Conservation (phyloP, 37 sponge, comb jelly and placozoan genomes). For the Halichondria panicea region DNA sequence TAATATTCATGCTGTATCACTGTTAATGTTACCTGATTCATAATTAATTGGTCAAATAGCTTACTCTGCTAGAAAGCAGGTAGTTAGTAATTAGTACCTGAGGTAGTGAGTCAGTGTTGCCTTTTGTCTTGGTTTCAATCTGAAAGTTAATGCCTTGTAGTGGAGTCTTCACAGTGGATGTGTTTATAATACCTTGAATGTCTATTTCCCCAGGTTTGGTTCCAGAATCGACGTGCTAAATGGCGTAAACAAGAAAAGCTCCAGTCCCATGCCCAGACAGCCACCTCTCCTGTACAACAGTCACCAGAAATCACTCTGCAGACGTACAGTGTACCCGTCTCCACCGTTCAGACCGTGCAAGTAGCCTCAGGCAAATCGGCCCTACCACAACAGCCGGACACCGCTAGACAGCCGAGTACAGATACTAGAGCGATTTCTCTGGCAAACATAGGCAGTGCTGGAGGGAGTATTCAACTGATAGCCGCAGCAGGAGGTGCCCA, state of each 20-base stretch:
- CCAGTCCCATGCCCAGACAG: constrained; percentile 54
- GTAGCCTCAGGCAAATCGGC: neutral
- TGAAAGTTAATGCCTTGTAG: too few relatives aligned
- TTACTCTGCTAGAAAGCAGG: too few relatives aligned
- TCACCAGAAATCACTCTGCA: constrained; percentile 29
- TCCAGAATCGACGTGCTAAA: constrained; percentile 90
- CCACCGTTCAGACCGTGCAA: neutral
- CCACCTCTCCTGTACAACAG: constrained; percentile 51
- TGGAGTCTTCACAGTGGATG: too few relatives aligned
- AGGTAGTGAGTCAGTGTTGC: too few relatives aligned
- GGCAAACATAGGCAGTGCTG: neutral
- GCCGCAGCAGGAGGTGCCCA: constrained; percentile 15
- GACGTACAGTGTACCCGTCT: constrained; percentile 37
- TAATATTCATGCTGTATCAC: too few relatives aligned
- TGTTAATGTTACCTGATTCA: too few relatives aligned
- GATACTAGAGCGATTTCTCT: neutral
- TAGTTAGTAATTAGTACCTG: too few relatives aligned
- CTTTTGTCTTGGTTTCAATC: too few relatives aligned
- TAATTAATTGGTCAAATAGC: too few relatives aligned
- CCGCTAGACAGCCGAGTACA: neutral
- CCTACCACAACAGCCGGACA: neutral
- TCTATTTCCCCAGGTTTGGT: constrained; percentile 80
- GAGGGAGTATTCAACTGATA: constrained; percentile 20
- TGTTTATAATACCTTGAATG: neutral
- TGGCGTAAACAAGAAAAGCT: constrained; percentile 85